These are phyloP conservation scores for Lithodes maja DNA, from an alignment of 2,888 invertebrate species.

Conservation along the genomic window DNA sequence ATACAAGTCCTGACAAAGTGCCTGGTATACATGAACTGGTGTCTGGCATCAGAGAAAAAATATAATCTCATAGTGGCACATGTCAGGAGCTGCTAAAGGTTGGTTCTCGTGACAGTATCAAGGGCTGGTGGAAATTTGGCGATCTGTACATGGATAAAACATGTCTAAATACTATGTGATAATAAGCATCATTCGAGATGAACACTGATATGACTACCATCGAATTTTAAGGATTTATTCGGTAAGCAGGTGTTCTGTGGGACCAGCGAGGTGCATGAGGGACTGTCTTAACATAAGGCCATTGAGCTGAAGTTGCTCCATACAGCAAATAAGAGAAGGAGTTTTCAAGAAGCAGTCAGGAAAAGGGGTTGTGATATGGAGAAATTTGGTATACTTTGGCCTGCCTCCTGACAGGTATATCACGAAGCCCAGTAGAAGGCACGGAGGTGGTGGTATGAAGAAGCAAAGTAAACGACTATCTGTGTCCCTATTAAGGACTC, in stretches of 20 bases:
- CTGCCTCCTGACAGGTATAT: background rate
- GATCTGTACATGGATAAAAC: slow-evolving; percentile 8
- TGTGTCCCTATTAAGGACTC: background rate
- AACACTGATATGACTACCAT: slow-evolving; percentile 17
- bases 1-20: background rate
- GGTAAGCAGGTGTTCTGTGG: background rate
- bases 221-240: slow-evolving; percentile 2
- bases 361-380: background rate
- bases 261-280: background rate
- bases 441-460: slow-evolving; percentile 10
- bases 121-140: slow-evolving; percentile 4
- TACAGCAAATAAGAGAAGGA: background rate
- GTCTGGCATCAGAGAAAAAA: background rate
- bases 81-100: background rate
- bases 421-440: slow-evolving; percentile 14
- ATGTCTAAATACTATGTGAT: slow-evolving; percentile 1
- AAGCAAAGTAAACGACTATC: slow-evolving; percentile 1
- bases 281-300: background rate
- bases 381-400: slow-evolving; percentile 20
- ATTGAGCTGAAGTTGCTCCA: background rate
- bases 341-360: background rate
- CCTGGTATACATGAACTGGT: slow-evolving; percentile 2
- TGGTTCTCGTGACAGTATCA: slow-evolving; percentile 11
- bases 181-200: slow-evolving; percentile 7
- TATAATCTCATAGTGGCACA: slow-evolving; percentile 1